A percentile compares a stretch with the other conserved stretches of the same genome.
These are phyloP conservation scores for Petrosia ficiformis DNA, from an alignment of 37 sponge, comb jelly and placozoan genomes.

Conservation along the genomic window DNA sequence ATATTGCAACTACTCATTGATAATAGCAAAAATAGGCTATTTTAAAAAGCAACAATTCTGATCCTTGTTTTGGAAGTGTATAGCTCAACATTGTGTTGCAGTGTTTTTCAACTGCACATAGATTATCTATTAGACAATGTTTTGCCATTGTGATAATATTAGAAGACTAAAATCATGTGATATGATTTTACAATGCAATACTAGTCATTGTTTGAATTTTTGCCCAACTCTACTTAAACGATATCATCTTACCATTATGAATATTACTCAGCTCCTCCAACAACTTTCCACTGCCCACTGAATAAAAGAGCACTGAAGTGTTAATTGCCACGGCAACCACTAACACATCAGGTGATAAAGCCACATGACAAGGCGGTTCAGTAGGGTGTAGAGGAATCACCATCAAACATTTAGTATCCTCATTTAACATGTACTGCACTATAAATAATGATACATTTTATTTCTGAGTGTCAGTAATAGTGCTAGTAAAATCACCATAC, in stretches of 20 bases:
- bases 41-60: conserved; percentile 26
- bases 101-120: too few species aligned
- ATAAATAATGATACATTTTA: conserved; percentile 10
- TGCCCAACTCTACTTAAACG: too few species aligned
- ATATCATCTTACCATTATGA: conserved; percentile 57
- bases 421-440: conserved; percentile 61
- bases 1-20: too few species aligned
- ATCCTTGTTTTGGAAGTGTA: too few species aligned
- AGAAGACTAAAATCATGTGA: too few species aligned
- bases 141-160: too few species aligned
- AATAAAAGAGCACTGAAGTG: conserved; percentile 54
- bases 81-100: too few species aligned
- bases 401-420: conserved; percentile 61
- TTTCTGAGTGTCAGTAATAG: too few species aligned
- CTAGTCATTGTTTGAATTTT: too few species aligned
- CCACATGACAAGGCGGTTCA: not conserved
- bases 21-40: not conserved
- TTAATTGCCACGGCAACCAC: conserved; percentile 59
- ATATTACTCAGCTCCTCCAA: conserved; percentile 38
- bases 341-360: conserved; percentile 70
- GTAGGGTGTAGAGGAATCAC: conserved; percentile 14
- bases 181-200: too few species aligned
- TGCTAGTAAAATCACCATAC: too few species aligned
- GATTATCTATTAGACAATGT: too few species aligned
- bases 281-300: conserved; percentile 34